Conservation (phyloP, 2,113 vertebrate genomes). For the Macquaria australasica region DNA sequence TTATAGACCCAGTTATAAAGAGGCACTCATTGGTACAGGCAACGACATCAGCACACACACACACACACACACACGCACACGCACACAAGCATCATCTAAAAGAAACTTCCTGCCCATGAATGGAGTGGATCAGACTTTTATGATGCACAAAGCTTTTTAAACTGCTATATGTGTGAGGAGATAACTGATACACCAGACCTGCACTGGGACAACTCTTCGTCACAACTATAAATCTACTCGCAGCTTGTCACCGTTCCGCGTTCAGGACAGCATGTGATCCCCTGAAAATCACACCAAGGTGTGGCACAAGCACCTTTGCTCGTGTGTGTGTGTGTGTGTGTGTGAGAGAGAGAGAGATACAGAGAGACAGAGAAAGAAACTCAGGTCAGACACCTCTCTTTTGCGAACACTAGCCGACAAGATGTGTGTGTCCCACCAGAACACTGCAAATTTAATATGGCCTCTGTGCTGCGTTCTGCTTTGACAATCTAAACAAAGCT, state of each 20-base stretch:
- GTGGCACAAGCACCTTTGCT: constrained; percentile 51
- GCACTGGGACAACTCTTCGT: constrained; percentile 69
- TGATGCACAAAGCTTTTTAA: constrained; percentile 70
- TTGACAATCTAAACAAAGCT: constrained; percentile 83
- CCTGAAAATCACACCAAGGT: constrained; percentile 82
- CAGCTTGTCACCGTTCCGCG: constrained; percentile 77
- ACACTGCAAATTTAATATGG: constrained; percentile 69
- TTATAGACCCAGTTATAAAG: constrained; percentile 56
- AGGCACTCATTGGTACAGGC: constrained; percentile 45
- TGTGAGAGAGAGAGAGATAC: neutral
- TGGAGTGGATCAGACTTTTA: constrained; percentile 78
- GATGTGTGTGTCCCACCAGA: constrained; percentile 39
- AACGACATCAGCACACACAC: constrained; percentile 19
- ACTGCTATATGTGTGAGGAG: constrained; percentile 63
- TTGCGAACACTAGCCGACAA: constrained; percentile 39
- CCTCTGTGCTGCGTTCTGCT: constrained; percentile 66
- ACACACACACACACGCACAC: constrained; percentile 8
- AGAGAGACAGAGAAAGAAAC: constrained; percentile 9
- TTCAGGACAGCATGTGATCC: constrained; percentile 75
- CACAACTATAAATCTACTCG: constrained; percentile 80
- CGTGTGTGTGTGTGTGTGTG: neutral
- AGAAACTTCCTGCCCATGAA: constrained; percentile 69
- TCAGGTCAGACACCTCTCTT: constrained; percentile 43
- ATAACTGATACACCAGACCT: constrained; percentile 80
- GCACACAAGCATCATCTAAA: constrained; percentile 24